These are phyloP conservation scores for Orthonevra nobilis DNA, from an alignment of 2,888 invertebrate genomes.

Conservation along the genomic window DNA sequence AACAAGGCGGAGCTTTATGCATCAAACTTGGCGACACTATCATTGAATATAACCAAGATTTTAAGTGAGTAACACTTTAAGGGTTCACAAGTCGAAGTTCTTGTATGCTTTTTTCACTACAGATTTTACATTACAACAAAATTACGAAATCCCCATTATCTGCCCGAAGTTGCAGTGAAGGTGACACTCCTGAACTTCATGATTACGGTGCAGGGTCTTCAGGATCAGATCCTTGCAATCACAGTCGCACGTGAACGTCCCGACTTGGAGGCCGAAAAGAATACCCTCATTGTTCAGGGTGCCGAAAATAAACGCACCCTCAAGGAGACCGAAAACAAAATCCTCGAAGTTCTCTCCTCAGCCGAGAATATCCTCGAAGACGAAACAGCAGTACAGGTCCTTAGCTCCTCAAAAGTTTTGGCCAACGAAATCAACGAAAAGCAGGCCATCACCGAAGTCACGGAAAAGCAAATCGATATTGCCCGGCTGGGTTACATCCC, in stretches of 20 bases:
- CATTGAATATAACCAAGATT: constrained; percentile 92
- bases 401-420: constrained; percentile 93
- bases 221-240: constrained; percentile 93
- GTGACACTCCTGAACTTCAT: constrained; percentile 95
- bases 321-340: constrained; percentile 95
- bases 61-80: constrained; percentile 82
- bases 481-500: constrained; percentile 93
- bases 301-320: constrained; percentile 90
- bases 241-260: constrained; percentile 96
- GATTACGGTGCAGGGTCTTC: constrained; percentile 92
- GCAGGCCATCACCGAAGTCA: constrained; percentile 92
- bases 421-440: constrained; percentile 95
- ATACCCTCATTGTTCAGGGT: constrained; percentile 91
- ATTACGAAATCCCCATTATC: constrained; percentile 94
- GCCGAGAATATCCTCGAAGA: constrained; percentile 93
- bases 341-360: constrained; percentile 88
- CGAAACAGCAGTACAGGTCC: constrained; percentile 92
- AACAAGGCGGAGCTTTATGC: constrained; percentile 91
- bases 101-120: too few species aligned
- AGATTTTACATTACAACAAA: constrained; percentile 97
- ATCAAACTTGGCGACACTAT: constrained; percentile 95
- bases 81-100: too few species aligned
- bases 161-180: constrained; percentile 96
- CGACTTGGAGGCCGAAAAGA: constrained; percentile 94
- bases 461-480: constrained; percentile 93